Conservation (phyloP, 2,888 invertebrate species). For the Gortyna flavago region DNA sequence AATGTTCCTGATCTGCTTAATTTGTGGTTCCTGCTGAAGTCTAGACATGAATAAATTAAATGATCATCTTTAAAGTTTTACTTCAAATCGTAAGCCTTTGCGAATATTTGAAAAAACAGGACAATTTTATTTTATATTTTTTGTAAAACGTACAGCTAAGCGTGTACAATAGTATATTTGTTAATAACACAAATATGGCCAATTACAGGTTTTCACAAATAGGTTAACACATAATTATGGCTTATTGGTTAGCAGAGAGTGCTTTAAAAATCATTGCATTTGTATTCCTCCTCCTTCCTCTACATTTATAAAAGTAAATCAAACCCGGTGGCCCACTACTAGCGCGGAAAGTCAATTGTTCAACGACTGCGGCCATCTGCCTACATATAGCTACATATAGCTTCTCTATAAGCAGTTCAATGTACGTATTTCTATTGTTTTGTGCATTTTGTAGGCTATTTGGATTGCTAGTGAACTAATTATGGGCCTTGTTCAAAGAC, state of each 20-base stretch:
- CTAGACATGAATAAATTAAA: constrained; percentile 37
- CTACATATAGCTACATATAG: not conserved
- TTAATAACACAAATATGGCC: too few species aligned
- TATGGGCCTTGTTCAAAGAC: not conserved
- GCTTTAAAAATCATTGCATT: not conserved
- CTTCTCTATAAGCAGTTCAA: not conserved
- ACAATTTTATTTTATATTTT: not conserved
- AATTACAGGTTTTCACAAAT: too few species aligned
- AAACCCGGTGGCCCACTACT: not conserved
- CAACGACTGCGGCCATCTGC: not conserved
- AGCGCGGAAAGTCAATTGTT: constrained; percentile 2
- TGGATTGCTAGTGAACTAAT: not conserved
- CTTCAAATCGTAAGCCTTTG: not conserved
- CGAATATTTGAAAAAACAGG: not conserved
- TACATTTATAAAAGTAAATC: constrained; percentile 1
- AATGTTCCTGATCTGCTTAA: constrained; percentile 40
- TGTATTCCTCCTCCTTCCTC: not conserved
- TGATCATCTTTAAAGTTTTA: constrained; percentile 9
- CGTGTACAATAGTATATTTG: too few species aligned
- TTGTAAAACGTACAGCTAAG: not conserved
- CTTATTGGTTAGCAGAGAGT: too few species aligned
- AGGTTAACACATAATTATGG: too few species aligned
- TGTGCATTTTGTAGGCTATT: not conserved
- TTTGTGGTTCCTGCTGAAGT: constrained; percentile 24
- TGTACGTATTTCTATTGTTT: too few species aligned